These are phyloP conservation scores for Haplochromis vanheusdeni DNA, from an alignment of 2,113 vertebrate species.

Conservation along the genomic window DNA sequence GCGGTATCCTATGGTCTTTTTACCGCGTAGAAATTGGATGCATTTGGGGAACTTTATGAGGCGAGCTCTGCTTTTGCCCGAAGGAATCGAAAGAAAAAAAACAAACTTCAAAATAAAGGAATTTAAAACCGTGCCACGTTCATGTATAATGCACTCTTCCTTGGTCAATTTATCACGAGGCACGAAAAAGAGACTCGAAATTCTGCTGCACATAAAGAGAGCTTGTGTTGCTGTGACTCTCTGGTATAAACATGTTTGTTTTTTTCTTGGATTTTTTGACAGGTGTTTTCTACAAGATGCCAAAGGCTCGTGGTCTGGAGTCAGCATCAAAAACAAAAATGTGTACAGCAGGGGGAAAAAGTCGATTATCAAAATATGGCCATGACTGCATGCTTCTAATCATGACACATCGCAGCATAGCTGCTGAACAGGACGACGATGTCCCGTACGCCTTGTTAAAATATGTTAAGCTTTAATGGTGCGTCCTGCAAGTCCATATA, in stretches of 20 bases:
- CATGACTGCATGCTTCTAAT: not conserved
- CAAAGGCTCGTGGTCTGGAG: not conserved
- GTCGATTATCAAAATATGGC: not conserved
- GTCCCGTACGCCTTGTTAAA: not conserved
- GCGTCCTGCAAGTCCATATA: not conserved
- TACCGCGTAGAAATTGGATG: conserved; percentile 69
- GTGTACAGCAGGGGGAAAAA: not conserved
- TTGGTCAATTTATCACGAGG: conserved; percentile 23
- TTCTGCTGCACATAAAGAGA: not conserved
- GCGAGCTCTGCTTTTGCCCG: conserved; percentile 52
- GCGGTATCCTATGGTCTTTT: conserved; percentile 64
- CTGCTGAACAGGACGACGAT: not conserved
- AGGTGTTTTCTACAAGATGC: not conserved
- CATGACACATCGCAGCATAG: not conserved
- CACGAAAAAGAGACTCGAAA: not conserved
- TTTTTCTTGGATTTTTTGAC: not conserved
- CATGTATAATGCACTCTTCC: conserved; percentile 2
- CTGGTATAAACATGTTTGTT: not conserved
- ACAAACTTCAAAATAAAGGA: not conserved
- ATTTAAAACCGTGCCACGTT: conserved; percentile 41
- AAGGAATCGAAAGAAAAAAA: conserved; percentile 19
- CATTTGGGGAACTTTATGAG: conserved; percentile 73
- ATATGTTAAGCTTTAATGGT: not conserved
- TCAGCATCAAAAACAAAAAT: not conserved
- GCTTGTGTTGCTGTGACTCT: not conserved